These are phyloP conservation scores for Anarsia innoxiella DNA, from an alignment of 2,888 invertebrate species.

Conservation along the genomic window DNA sequence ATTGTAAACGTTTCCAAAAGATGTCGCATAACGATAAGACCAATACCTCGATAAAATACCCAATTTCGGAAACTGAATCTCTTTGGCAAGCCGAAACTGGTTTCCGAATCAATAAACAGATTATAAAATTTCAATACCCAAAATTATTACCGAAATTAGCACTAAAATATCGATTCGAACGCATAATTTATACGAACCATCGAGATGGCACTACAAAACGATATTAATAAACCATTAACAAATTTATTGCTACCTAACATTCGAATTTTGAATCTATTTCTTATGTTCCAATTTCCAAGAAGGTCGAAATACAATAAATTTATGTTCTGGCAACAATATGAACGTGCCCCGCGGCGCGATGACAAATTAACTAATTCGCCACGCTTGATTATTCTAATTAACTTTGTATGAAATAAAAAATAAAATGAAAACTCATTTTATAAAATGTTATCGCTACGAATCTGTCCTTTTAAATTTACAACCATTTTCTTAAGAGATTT, in stretches of 20 bases:
- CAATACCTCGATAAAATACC: slow-evolving; percentile 10
- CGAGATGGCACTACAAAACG: slow-evolving; percentile 19
- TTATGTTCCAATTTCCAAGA: slow-evolving; percentile 44
- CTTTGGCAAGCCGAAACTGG: slow-evolving; percentile 11
- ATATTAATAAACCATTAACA: slow-evolving; percentile 30
- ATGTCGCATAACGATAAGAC: slow-evolving; percentile 6
- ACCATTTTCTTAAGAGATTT: slow-evolving; percentile 1
- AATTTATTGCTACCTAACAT: slow-evolving; percentile 37
- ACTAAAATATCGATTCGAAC: slow-evolving; percentile 24
- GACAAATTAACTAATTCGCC: slow-evolving; percentile 67
- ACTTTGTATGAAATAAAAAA: slow-evolving; percentile 32
- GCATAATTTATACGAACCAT: slow-evolving; percentile 27
- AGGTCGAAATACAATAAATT: slow-evolving; percentile 47
- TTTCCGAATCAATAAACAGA: slow-evolving; percentile 15
- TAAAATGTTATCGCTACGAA: slow-evolving; percentile 1
- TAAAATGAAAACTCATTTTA: neutral
- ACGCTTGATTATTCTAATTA: slow-evolving; percentile 62
- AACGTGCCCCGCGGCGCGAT: slow-evolving; percentile 36
- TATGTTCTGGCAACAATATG: slow-evolving; percentile 44
- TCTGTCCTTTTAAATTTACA: slow-evolving; percentile 9
- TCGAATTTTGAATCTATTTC: slow-evolving; percentile 23
- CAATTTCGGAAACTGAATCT: slow-evolving; percentile 5
- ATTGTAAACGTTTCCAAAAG: too few species aligned
- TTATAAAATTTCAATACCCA: slow-evolving; percentile 21
- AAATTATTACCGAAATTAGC: slow-evolving; percentile 23